Evolutionary conservation across 2,888 invertebrate genomes (phyloP), one percentile per base, ranked within the genome.

Genomic region (Blomia tropicalis): DNA sequence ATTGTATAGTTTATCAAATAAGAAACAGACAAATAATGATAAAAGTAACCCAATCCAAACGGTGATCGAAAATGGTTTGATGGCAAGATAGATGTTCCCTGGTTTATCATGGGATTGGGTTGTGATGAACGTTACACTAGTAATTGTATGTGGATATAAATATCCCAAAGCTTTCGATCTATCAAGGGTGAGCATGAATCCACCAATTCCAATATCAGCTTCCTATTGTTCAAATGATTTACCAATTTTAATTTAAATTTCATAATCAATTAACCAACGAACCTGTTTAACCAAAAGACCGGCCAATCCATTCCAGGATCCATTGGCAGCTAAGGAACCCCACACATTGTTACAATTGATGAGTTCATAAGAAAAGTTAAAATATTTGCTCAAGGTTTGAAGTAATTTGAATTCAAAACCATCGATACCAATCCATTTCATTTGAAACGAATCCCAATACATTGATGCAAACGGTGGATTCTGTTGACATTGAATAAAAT

Each of bases 171-270:
- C 56, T 22, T 32, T 22, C 29, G 54, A 56, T 4, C 61, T 29
- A 22, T 56, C 56, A 22, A 58, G 19, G 1, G 61, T 61, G 1
- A 61, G n/a, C 3, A 25, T 56, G n/a, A 61, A n/a, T n/a, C 29
- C 61, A 41, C 61, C 61, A 22, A 61, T 41, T 7, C 54, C 61
- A 11, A 61, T 7, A 41, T 61, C 51, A 19, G 54, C 54, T 31
- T 32, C 32, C 54, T 61, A 4, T 4, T 11, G 27, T 7, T 11
- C 7, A 11, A 27, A 27, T 7, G 7, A 19, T 22, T 25, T 11
- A 19, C n/a, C n/a, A 22, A 7, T 47, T 19, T 47, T 11, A 47
- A n/a, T 7, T 14, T 14, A 27, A 11, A n/a, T 25, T 7, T 27
- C 51, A n/a, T n/a, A n/a, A n/a, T n/a, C n/a, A n/a, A n/a, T n/a